Percentiles rank a stretch among this genome's conserved stretches.
phyloP scores from a whole-genome alignment of 2,797 vertebrate genomes.

The Decapterus maruadsi region DNA sequence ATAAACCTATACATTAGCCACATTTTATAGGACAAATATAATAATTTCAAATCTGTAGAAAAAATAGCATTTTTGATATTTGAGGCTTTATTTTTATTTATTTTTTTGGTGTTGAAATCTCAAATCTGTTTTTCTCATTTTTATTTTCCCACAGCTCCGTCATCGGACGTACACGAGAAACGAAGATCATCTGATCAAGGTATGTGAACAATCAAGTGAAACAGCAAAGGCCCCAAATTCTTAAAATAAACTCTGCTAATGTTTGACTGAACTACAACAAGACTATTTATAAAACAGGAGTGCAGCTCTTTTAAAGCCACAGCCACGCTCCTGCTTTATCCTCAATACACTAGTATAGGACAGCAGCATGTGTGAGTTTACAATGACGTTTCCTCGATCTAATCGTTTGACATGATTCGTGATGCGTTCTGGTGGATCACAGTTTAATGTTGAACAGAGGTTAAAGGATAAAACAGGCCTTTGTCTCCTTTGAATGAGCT shows the following conservation, averaged over 20 bases:
- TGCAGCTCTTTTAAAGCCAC: slow-evolving; percentile 47
- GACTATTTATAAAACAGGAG: slow-evolving; percentile 62
- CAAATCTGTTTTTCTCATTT: slow-evolving; percentile 1
- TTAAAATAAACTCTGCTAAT: slow-evolving; percentile 65
- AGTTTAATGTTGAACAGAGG: not conserved
- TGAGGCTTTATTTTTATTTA: not conserved
- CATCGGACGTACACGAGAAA: slow-evolving; percentile 24
- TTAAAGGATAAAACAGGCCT: not conserved
- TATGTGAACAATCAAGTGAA: slow-evolving; percentile 63
- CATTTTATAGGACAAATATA: not conserved
- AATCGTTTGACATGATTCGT: accelerated
- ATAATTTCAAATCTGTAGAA: not conserved
- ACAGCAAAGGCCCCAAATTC: slow-evolving; percentile 38
- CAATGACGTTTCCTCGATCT: not conserved
- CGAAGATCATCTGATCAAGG: slow-evolving; percentile 59
- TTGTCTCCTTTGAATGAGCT: slow-evolving; percentile 17
- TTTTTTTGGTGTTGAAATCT: slow-evolving; percentile 1
- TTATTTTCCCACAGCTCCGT: slow-evolving; percentile 45
- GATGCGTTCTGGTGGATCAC: too few relatives aligned
- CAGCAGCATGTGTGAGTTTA: not conserved
- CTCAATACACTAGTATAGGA: not conserved
- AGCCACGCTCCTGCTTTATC: slow-evolving; percentile 3
- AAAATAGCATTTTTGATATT: not conserved
- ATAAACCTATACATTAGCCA: not conserved
- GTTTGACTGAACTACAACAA: slow-evolving; percentile 59